Conservation (phyloP, 2,113 vertebrate genomes). For the Thryonomys swinderianus region DNA sequence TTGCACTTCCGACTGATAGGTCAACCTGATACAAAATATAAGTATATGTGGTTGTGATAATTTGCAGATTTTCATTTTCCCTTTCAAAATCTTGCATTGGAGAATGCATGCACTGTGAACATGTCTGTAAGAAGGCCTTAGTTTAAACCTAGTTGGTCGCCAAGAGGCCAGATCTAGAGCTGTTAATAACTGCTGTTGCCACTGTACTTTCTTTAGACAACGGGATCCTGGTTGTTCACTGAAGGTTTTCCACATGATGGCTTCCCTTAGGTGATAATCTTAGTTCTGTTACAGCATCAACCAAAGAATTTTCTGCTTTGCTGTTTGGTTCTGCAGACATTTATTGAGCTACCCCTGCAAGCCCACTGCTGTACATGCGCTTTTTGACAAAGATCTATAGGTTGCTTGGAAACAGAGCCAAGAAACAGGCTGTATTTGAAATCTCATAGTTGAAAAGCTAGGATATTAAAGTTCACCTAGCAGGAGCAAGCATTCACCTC, state of each 20-base stretch:
- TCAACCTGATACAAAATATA: conserved; percentile 10
- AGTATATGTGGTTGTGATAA: background rate
- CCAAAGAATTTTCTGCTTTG: background rate
- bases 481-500: background rate
- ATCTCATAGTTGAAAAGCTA: conserved; percentile 44
- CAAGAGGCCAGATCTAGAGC: background rate
- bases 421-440: conserved; percentile 59
- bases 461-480: conserved; percentile 50
- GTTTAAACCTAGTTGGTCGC: background rate
- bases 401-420: conserved; percentile 49
- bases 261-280: background rate
- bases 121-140: background rate
- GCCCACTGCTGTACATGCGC: background rate
- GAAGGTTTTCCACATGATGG: background rate
- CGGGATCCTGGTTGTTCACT: background rate
- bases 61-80: conserved; percentile 13
- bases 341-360: background rate
- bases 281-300: background rate
- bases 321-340: background rate
- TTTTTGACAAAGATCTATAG: conserved; percentile 54
- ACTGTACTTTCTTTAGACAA: background rate
- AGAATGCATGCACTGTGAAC: background rate
- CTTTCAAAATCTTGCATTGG: conserved; percentile 1
- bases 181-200: background rate
- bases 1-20: background rate